Evolutionary conservation across 2,797 vertebrate species (phyloP).

Genomic region (Silurus lanzhouensis): DNA sequence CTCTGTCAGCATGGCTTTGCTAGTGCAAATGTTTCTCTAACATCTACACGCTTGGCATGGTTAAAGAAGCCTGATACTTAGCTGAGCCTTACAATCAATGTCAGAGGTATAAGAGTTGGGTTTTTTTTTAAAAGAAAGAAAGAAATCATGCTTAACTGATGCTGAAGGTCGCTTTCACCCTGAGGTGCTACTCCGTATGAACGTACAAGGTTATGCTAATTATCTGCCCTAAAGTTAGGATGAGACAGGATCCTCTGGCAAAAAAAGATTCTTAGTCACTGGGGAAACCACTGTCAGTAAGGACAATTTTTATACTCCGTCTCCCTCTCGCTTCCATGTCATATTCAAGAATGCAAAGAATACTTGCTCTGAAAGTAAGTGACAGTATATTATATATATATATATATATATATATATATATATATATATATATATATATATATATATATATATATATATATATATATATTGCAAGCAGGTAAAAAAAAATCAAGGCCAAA

Average conservation of each 20-base stretch:
- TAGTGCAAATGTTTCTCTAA: slow-evolving; percentile 8
- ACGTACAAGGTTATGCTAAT: slow-evolving; percentile 38
- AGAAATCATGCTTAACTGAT: slow-evolving; percentile 20
- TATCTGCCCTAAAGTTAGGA: slow-evolving; percentile 15
- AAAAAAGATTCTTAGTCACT: slow-evolving; percentile 7
- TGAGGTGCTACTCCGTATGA: slow-evolving; percentile 6
- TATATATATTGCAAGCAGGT: neutral
- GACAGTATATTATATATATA: neutral
- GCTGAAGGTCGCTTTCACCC: slow-evolving; percentile 37
- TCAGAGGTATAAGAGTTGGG: slow-evolving; percentile 12
- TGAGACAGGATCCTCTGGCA: slow-evolving; percentile 22
- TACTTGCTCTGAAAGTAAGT: slow-evolving; percentile 11
- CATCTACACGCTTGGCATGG: neutral
- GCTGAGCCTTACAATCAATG: slow-evolving; percentile 27
- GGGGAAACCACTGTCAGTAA: slow-evolving; percentile 19
- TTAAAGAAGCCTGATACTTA: slow-evolving; percentile 20
- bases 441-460: slow-evolving; percentile 6
- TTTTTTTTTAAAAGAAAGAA: neutral
- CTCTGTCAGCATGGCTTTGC: neutral
- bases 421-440: neutral
- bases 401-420: slow-evolving; percentile 2
- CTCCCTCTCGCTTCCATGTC: neutral
- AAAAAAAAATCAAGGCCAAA: slow-evolving; percentile 42
- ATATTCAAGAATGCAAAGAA: slow-evolving; percentile 52
- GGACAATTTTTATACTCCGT: slow-evolving; percentile 4